Conservation (phyloP, 2,888 invertebrate genomes). For the Parnassius smintheus region DNA sequence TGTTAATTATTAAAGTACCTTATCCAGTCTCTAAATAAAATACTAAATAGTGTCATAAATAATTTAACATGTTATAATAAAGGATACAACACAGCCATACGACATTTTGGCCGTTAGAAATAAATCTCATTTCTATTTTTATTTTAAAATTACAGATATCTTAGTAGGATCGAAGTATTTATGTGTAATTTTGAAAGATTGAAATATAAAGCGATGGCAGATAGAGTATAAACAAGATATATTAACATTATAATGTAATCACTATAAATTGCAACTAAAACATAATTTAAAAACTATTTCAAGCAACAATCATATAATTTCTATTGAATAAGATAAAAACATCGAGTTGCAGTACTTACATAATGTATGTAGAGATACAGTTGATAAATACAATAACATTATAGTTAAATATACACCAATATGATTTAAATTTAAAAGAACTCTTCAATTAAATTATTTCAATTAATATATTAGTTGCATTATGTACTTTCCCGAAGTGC, state of each 20-base stretch:
- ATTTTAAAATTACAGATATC: slow-evolving; percentile 5
- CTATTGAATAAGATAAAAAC: not conserved
- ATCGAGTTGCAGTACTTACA: not conserved
- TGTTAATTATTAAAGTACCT: not conserved
- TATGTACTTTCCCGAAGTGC: slow-evolving; percentile 22
- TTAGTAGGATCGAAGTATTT: not conserved
- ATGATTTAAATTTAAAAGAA: slow-evolving; percentile 17
- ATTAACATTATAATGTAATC: not conserved
- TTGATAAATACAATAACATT: slow-evolving; percentile 11
- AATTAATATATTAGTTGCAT: slow-evolving; percentile 15
- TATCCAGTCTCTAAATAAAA: not conserved
- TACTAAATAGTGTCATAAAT: slow-evolving; percentile 39
- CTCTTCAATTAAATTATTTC: slow-evolving; percentile 14
- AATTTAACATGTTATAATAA: slow-evolving; percentile 34
- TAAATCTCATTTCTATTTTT: slow-evolving; percentile 16
- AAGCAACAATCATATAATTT: not conserved
- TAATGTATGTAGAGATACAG: slow-evolving; percentile 7
- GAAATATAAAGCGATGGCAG: not conserved
- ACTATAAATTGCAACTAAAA: slow-evolving; percentile 7
- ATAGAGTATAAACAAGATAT: not conserved
- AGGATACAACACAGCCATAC: slow-evolving; percentile 56
- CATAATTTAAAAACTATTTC: slow-evolving; percentile 1
- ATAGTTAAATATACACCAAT: slow-evolving; percentile 8
- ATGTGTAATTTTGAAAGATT: slow-evolving; percentile 5
- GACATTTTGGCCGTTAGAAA: slow-evolving; percentile 52